Evolutionary conservation across 1,140 invertebrate genomes (phyloP).

Genomic region (Latrodectus geometricus): DNA sequence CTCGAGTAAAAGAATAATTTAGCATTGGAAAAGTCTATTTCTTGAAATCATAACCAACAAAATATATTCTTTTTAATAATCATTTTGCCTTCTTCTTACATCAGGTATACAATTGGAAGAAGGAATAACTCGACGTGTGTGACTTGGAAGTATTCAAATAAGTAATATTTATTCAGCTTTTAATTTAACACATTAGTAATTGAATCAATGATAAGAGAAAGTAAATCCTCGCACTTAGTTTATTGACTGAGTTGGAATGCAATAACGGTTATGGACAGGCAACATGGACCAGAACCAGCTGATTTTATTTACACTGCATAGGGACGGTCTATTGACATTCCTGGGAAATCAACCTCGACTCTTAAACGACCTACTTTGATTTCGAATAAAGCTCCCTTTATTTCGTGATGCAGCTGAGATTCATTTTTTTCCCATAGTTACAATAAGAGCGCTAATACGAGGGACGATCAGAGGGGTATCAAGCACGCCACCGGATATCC

Average conservation of each 20-base stretch:
- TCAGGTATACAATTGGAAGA: too few relatives aligned
- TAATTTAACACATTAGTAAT: too few relatives aligned
- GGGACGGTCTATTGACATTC: constrained; percentile 34
- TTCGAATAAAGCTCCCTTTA: constrained; percentile 20
- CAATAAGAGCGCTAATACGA: not conserved
- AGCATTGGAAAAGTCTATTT: too few relatives aligned
- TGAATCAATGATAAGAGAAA: too few relatives aligned
- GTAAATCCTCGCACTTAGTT: too few relatives aligned
- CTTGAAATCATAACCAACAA: too few relatives aligned
- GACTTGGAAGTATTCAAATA: too few relatives aligned
- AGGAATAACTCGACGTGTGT: too few relatives aligned
- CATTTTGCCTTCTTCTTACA: too few relatives aligned
- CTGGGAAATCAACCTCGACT: not conserved
- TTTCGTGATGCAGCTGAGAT: constrained; percentile 39
- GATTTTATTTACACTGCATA: constrained; percentile 30
- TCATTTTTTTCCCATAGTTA: not conserved
- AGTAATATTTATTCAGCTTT: too few relatives aligned
- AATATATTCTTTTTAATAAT: too few relatives aligned
- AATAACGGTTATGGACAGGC: not conserved
- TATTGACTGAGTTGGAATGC: not conserved
- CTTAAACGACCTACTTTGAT: constrained; percentile 12
- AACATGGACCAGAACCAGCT: not conserved
- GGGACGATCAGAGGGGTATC: not conserved
- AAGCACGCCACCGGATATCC: not conserved
- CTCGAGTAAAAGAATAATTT: too few relatives aligned